A percentile compares a stretch with the other conserved stretches of the same genome.
Evolutionary conservation across 2,888 invertebrate species (phyloP).

Genomic region (Ellobium chinense): DNA sequence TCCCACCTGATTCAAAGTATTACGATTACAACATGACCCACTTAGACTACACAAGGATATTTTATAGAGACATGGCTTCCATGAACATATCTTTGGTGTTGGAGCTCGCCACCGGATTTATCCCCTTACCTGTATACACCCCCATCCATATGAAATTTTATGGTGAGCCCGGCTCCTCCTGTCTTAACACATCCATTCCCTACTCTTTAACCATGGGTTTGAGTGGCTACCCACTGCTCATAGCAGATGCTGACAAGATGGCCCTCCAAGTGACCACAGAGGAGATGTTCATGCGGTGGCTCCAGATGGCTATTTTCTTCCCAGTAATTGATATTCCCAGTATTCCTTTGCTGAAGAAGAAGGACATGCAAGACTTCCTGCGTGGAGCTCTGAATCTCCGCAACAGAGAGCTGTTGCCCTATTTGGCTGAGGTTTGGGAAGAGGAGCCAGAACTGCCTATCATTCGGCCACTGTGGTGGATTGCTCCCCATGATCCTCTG

Average conservation of each 20-base stretch:
- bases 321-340: slow-evolving; percentile 53
- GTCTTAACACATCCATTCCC: slow-evolving; percentile 52
- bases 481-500: slow-evolving; percentile 42
- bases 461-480: slow-evolving; percentile 55
- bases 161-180: slow-evolving; percentile 34
- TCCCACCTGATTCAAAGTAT: slow-evolving; percentile 52
- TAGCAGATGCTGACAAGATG: slow-evolving; percentile 47
- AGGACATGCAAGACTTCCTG: slow-evolving; percentile 37
- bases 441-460: slow-evolving; percentile 49
- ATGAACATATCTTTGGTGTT: slow-evolving; percentile 51
- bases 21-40: slow-evolving; percentile 51
- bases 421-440: slow-evolving; percentile 45
- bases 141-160: slow-evolving; percentile 46
- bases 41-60: slow-evolving; percentile 53
- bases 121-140: slow-evolving; percentile 49
- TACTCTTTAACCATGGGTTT: slow-evolving; percentile 50
- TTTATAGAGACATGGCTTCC: slow-evolving; percentile 48
- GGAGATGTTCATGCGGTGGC: slow-evolving; percentile 54
- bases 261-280: slow-evolving; percentile 26
- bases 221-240: slow-evolving; percentile 52
- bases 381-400: slow-evolving; percentile 25
- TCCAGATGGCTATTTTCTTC: slow-evolving; percentile 56
- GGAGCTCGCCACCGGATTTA: slow-evolving; percentile 54
- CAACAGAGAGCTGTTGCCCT: slow-evolving; percentile 42
- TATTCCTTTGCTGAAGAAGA: slow-evolving; percentile 41